A percentile compares a stretch with the other conserved stretches of the same genome.
phyloP scores from a whole-genome alignment of 2,113 vertebrate genomes.

The Pachycephala philippinensis region DNA sequence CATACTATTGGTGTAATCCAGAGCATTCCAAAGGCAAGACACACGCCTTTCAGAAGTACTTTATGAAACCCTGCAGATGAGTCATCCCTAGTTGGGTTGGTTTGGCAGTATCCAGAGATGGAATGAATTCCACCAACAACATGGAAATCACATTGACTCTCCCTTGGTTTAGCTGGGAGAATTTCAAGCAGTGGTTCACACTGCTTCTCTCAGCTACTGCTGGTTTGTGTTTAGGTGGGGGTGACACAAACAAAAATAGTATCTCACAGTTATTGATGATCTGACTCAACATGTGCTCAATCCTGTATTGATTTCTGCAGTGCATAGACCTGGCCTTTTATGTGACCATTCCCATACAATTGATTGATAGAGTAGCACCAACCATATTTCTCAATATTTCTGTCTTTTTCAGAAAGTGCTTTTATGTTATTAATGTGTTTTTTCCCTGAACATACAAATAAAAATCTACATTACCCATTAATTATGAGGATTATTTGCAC shows the following conservation, averaged over 20 bases:
- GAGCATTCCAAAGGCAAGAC: constrained; percentile 39
- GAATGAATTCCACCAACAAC: constrained; percentile 36
- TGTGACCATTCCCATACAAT: background rate
- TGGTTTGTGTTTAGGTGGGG: background rate
- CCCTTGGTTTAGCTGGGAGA: background rate
- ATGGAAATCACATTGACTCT: constrained; percentile 27
- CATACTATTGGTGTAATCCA: background rate
- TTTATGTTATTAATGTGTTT: background rate
- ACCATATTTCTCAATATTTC: background rate
- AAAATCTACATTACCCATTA: background rate
- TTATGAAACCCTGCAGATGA: background rate
- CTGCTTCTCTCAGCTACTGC: background rate
- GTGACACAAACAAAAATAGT: background rate
- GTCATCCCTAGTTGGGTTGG: constrained; percentile 1
- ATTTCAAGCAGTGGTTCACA: background rate
- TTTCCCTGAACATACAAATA: background rate
- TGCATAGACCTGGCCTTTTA: background rate
- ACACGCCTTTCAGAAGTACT: background rate
- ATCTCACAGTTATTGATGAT: background rate
- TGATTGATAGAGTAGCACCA: background rate
- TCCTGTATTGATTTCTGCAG: background rate
- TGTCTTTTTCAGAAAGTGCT: background rate
- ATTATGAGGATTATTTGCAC: background rate
- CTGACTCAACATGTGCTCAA: background rate
- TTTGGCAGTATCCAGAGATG: constrained; percentile 24